phyloP scores from a whole-genome alignment of 2,888 invertebrate species.

The Callyntrura sp. region DNA sequence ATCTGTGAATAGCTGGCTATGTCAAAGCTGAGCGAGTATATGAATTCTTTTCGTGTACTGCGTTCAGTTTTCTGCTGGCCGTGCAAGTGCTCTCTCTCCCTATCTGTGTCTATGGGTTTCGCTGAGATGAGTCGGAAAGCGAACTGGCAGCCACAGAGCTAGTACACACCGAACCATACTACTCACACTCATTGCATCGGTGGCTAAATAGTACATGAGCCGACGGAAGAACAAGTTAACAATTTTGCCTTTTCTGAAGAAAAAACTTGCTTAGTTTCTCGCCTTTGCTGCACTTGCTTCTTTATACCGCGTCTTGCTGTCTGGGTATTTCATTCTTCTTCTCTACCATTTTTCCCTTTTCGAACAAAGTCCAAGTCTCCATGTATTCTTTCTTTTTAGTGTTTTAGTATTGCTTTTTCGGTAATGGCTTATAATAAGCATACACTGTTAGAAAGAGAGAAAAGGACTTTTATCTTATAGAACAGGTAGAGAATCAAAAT shows the following conservation, averaged over 20 bases:
- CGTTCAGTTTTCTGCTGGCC: conserved; percentile 37
- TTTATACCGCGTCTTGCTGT: conserved; percentile 61
- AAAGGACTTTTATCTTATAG: not conserved
- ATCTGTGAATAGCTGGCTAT: conserved; percentile 19
- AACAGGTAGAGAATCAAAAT: conserved; percentile 13
- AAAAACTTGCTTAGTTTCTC: conserved; percentile 53
- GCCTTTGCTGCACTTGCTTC: conserved; percentile 19
- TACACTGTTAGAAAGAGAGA: not conserved
- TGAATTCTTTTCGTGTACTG: conserved; percentile 30
- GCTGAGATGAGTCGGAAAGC: conserved; percentile 68
- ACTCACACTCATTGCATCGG: not conserved
- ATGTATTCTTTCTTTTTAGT: conserved; percentile 5
- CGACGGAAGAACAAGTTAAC: conserved; percentile 67
- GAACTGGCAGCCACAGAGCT: conserved; percentile 49
- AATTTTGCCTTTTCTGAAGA: conserved; percentile 48
- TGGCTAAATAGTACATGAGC: conserved; percentile 25
- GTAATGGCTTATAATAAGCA: conserved; percentile 45
- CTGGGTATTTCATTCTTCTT: conserved; percentile 65
- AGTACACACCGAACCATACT: conserved; percentile 35
- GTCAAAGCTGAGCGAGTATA: conserved; percentile 36
- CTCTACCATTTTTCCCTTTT: not conserved
- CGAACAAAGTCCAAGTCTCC: conserved; percentile 3
- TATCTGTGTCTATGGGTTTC: not conserved
- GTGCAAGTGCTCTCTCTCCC: not conserved
- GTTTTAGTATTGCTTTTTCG: conserved; percentile 56